Conservation (phyloP, 2,797 vertebrate genomes). For the Poecilia wingei region DNA sequence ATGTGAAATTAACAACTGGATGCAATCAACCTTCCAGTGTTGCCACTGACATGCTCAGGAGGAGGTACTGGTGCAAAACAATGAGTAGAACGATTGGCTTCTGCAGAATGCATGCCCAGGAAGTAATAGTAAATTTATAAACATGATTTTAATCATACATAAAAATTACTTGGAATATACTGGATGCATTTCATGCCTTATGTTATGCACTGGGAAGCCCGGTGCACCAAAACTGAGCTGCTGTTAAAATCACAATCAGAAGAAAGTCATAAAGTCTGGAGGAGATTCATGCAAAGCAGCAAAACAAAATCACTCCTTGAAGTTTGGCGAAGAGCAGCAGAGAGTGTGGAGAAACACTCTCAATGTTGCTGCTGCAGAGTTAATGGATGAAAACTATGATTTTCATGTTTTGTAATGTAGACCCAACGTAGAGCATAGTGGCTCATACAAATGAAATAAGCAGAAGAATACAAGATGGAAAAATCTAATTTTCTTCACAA, state of each 20-base stretch:
- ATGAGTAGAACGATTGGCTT: not conserved
- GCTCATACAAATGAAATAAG: not conserved
- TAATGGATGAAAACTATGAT: not conserved
- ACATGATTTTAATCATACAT: not conserved
- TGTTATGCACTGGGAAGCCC: not conserved
- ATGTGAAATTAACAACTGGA: not conserved
- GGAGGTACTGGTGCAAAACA: not conserved
- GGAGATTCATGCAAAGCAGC: not conserved
- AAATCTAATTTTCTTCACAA: not conserved
- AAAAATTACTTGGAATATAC: not conserved
- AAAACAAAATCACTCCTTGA: not conserved
- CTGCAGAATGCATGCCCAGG: not conserved
- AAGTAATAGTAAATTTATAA: not conserved
- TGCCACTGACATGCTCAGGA: not conserved
- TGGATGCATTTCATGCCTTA: not conserved
- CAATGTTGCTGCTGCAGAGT: too few species aligned
- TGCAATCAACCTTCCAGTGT: not conserved
- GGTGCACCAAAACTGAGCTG: not conserved
- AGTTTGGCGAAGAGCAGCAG: not conserved
- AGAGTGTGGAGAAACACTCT: not conserved
- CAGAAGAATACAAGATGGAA: not conserved
- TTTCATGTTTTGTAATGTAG: not conserved
- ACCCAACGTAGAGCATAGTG: not conserved
- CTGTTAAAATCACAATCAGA: not conserved
- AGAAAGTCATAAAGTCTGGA: not conserved